Base-by-base conservation (phyloP, 2,113 vertebrate genomes). In the Oryzias melastigma region DNA sequence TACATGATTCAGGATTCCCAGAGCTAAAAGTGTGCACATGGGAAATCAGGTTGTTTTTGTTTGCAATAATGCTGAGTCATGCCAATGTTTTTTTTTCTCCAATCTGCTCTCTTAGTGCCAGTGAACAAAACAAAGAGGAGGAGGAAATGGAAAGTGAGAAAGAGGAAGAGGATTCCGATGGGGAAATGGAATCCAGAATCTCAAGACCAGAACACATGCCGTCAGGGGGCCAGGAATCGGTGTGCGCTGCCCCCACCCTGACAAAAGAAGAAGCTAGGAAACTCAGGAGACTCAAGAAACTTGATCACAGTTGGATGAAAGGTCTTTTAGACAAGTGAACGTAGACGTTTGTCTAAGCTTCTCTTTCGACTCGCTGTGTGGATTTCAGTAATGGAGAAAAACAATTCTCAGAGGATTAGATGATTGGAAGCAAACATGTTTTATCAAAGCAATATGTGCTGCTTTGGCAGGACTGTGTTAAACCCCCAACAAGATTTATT, bases 261-360 rank as follows among this genome's bases (percentile, higher is more conserved):
- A 92, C 93, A 0, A 97, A 93, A 89, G 82, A 87, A 7, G 89
- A 96, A 73, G 84, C 88, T 44, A 95, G 82, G 70, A 93, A 96
- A 68, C 88, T 98, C 77, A 92, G 89, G 49, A 92, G 89, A 68
- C 75, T 97, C 68, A 92, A 91, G 72, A 96, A 91, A 85, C 80
- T 80, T 3, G 94, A 98, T 89, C 95, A 92, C 62, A 92, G 93
- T 80, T 99, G 96, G 97, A 48, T 94, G 12, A 43, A 73, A 58
- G 59, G 42, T 14, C 51, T 85, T 16, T 20, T 81, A 64, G 62
- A 78, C 63, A 67, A 17, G 45, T 18, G 45, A 22, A 19, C 5
- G 10, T 17, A 24, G n/a, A 0, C 35, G 3, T 42, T 45, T 53
- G 63, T 14, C 10, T 12, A 35, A 35, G 35, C 8, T 35, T 35